A percentile compares a stretch with the other conserved stretches of the same genome.
These are phyloP conservation scores for Oncorhynchus mykiss DNA, from an alignment of 2,113 vertebrate genomes.

Conservation along the genomic window DNA sequence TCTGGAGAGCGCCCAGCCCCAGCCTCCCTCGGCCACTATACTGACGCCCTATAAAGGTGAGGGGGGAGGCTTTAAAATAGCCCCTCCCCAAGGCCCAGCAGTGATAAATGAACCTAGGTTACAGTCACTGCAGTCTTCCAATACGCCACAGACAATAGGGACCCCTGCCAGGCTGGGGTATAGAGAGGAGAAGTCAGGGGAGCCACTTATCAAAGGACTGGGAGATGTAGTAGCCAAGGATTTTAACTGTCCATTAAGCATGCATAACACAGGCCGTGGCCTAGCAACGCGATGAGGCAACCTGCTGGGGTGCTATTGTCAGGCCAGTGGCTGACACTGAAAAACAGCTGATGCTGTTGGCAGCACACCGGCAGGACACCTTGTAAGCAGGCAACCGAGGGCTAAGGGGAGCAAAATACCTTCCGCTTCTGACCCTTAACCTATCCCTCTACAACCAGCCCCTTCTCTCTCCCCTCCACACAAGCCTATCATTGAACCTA, in stretches of 20 bases:
- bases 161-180: slow-evolving; percentile 77
- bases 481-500: slow-evolving; percentile 46
- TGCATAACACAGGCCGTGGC: slow-evolving; percentile 89
- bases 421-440: slow-evolving; percentile 34
- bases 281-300: slow-evolving; percentile 84
- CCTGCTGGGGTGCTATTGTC: slow-evolving; percentile 90
- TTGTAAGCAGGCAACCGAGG: slow-evolving; percentile 87
- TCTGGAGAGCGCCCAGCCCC: slow-evolving; percentile 55
- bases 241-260: slow-evolving; percentile 99
- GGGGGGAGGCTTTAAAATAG: slow-evolving; percentile 63
- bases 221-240: slow-evolving; percentile 80
- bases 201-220: slow-evolving; percentile 84
- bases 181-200: slow-evolving; percentile 79
- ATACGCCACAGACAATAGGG: slow-evolving; percentile 88
- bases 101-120: slow-evolving; percentile 90
- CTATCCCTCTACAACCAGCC: slow-evolving; percentile 10
- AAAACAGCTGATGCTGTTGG: slow-evolving; percentile 97
- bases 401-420: slow-evolving; percentile 33
- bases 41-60: slow-evolving; percentile 69
- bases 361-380: slow-evolving; percentile 86
- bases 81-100: slow-evolving; percentile 74
- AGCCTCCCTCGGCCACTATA: slow-evolving; percentile 56
- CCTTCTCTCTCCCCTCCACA: slow-evolving; percentile 5
- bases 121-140: slow-evolving; percentile 87
- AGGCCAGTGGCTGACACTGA: slow-evolving; percentile 79